A percentile compares a stretch with the other conserved stretches of the same genome.
Evolutionary conservation across 2,888 invertebrate genomes (phyloP).

Genomic region (Seira sanloemensis): DNA sequence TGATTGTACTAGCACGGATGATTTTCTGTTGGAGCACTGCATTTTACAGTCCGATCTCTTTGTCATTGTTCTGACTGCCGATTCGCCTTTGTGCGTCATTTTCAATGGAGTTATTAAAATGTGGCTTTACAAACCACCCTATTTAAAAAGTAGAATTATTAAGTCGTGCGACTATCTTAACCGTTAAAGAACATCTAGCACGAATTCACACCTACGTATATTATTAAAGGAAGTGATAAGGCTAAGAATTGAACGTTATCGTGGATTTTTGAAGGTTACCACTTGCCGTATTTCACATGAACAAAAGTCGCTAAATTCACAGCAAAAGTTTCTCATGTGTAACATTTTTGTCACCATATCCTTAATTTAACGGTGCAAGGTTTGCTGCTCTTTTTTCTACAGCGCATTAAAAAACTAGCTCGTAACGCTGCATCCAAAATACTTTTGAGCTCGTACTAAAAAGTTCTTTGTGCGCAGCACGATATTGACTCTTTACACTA

Average conservation of each 20-base stretch:
- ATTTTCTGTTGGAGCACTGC: not conserved
- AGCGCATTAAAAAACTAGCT: not conserved
- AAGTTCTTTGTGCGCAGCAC: not conserved
- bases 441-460: no score
- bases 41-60: no score
- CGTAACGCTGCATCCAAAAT: no score
- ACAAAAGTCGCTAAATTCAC: not conserved
- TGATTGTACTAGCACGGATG: slow-evolving; percentile 6
- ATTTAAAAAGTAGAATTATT: no score
- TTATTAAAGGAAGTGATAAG: not conserved
- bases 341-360: slow-evolving; percentile 33
- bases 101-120: no score
- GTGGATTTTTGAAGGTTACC: not conserved
- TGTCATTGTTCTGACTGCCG: no score
- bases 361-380: slow-evolving; percentile 33
- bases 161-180: no score
- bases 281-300: not conserved
- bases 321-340: slow-evolving; percentile 26
- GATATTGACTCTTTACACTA: not conserved
- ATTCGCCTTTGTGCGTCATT: no score
- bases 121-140: no score
- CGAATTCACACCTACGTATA: not conserved
- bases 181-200: no score
- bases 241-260: not conserved
- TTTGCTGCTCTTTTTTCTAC: not conserved